These are phyloP conservation scores for Echinops telfairi DNA, from an alignment of 2,113 vertebrate species.

Conservation along the genomic window DNA sequence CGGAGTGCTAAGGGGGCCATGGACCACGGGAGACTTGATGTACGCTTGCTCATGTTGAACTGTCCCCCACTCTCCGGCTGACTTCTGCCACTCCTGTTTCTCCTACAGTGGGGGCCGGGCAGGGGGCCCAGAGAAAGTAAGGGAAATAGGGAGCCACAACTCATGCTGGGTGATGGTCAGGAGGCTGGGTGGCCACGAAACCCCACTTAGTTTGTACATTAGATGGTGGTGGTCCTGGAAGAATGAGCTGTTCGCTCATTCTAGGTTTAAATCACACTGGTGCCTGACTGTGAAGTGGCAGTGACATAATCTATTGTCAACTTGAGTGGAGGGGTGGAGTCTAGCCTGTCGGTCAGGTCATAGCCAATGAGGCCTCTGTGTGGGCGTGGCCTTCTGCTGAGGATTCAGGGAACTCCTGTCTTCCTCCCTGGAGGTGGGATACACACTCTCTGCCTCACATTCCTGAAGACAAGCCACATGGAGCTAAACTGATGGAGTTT, in stretches of 20 bases:
- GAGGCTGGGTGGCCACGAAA: neutral
- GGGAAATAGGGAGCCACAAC: neutral
- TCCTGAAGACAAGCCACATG: no score
- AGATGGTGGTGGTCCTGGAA: neutral
- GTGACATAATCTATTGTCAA: no score
- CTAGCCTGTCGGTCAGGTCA: no score
- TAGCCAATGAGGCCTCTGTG: no score
- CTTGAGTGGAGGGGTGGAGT: no score
- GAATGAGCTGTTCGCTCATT: neutral
- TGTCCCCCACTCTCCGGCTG: neutral
- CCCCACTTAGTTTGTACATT: neutral
- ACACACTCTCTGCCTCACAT: no score
- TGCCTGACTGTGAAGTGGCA: neutral
- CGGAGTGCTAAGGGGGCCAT: neutral
- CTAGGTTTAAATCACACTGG: constrained; percentile 13
- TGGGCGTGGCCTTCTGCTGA: no score
- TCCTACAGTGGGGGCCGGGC: neutral
- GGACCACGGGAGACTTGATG: neutral
- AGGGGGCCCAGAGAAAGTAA: neutral
- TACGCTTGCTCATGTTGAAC: neutral
- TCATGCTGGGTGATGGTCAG: neutral
- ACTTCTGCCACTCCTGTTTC: neutral
- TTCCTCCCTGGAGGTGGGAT: no score
- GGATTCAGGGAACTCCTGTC: no score
- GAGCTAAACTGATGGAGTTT: no score